Percentiles rank a stretch among this genome's conserved stretches.
phyloP scores from a whole-genome alignment of 2,888 invertebrate genomes.

The Helobdella robusta region DNA sequence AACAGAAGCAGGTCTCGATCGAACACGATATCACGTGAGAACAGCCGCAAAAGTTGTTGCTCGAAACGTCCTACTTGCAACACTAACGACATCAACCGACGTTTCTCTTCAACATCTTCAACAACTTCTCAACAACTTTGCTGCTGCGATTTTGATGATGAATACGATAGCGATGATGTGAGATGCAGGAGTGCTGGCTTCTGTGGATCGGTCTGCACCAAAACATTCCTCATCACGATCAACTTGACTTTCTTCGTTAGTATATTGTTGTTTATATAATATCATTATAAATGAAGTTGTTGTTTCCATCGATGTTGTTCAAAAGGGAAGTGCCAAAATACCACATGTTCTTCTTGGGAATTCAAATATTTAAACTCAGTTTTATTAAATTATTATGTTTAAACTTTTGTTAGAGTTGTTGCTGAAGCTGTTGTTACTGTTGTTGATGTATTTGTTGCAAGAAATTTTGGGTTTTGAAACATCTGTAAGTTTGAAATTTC shows the following conservation, averaged over 20 bases:
- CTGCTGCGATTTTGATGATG: conserved; percentile 10
- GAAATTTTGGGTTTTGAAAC: no score
- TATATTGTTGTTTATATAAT: no score
- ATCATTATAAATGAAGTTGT: no score
- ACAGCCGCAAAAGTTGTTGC: neutral
- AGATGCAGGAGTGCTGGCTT: conserved; percentile 21
- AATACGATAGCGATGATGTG: conserved; percentile 15
- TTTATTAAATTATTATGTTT: no score
- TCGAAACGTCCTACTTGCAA: neutral
- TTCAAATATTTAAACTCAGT: no score
- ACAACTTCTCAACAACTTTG: conserved; percentile 9
- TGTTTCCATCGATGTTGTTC: no score
- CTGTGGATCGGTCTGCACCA: conserved; percentile 25
- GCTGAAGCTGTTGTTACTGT: no score
- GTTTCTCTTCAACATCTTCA: conserved; percentile 20
- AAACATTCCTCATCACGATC: conserved; percentile 25
- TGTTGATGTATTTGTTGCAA: no score
- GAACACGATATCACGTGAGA: conserved; percentile 3
- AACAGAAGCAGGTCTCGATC: conserved; percentile 1
- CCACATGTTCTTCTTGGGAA: no score
- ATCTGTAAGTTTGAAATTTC: no score
- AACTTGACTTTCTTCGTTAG: conserved; percentile 23
- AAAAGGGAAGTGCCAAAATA: no score
- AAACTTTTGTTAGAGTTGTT: no score
- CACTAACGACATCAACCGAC: neutral